Evolutionary conservation across 2,797 vertebrate species (phyloP).

Genomic region (Hyperoplus lanceolatus): DNA sequence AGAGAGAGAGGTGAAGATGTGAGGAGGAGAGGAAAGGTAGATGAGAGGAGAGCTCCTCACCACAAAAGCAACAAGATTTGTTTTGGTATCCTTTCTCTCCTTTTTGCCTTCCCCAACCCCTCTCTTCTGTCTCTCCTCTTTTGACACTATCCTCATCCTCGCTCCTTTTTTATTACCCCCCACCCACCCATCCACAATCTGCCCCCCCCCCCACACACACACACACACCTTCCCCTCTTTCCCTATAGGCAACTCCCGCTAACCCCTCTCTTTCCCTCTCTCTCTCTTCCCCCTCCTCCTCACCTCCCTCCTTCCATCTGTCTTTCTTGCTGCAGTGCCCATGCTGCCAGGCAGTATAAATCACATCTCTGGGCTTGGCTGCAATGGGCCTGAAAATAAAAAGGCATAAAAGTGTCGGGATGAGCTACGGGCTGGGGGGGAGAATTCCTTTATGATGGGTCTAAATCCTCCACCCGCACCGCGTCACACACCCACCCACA

Average conservation of each 20-base stretch:
- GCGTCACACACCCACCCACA: constrained; percentile 45
- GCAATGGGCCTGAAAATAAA: constrained; percentile 88
- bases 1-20: constrained; percentile 63
- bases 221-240: constrained; percentile 41
- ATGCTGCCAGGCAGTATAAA: constrained; percentile 86
- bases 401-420: constrained; percentile 86
- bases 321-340: constrained; percentile 86
- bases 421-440: constrained; percentile 84
- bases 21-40: constrained; percentile 44
- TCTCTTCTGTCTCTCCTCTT: constrained; percentile 36
- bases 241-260: constrained; percentile 56
- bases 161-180: constrained; percentile 42
- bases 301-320: constrained; percentile 78
- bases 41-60: constrained; percentile 42
- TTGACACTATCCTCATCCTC: constrained; percentile 51
- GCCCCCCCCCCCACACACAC: constrained; percentile 9
- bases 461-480: constrained; percentile 81
- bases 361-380: constrained; percentile 84
- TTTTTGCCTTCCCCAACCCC: constrained; percentile 32
- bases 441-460: constrained; percentile 87
- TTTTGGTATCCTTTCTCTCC: constrained; percentile 28
- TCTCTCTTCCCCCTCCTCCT: constrained; percentile 25
- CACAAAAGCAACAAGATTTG: constrained; percentile 36
- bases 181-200: neutral
- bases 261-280: constrained; percentile 39